Evolutionary conservation across 2,797 vertebrate species (phyloP).

Genomic region (Threskiornis aethiopicus): DNA sequence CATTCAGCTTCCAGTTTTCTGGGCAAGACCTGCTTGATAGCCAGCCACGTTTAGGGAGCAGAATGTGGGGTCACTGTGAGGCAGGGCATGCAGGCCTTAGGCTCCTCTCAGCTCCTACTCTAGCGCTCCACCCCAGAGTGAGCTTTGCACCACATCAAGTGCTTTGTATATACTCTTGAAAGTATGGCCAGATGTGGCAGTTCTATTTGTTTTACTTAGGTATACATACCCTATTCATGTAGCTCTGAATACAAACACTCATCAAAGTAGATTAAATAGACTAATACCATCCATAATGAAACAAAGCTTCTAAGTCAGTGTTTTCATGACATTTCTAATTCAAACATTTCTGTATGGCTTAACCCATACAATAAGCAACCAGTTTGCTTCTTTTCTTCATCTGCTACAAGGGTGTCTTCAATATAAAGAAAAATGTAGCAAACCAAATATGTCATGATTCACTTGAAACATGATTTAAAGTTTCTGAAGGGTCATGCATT

Average conservation of each 20-base stretch:
- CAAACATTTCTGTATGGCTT: neutral
- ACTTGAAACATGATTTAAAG: neutral
- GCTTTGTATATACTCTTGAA: neutral
- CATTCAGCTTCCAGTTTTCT: neutral
- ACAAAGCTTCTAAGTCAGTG: neutral
- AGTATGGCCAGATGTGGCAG: neutral
- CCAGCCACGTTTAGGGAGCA: neutral
- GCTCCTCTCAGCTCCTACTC: neutral
- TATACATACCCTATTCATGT: neutral
- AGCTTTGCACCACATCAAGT: neutral
- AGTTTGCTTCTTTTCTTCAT: neutral
- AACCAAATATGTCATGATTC: neutral
- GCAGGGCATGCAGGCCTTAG: neutral
- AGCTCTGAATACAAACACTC: neutral
- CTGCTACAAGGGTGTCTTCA: neutral
- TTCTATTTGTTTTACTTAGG: slow-evolving; percentile 12
- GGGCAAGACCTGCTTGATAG: neutral
- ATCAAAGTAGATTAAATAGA: neutral
- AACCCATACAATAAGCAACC: neutral
- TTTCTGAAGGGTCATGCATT: neutral
- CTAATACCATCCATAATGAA: neutral
- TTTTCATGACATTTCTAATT: neutral
- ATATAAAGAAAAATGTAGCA: neutral
- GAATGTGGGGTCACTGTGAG: neutral
- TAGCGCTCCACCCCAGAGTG: neutral